Evolutionary conservation across 2,797 vertebrate genomes (phyloP), one percentile per base, ranked within the genome.

Genomic region (Leptoclinus maculatus): DNA sequence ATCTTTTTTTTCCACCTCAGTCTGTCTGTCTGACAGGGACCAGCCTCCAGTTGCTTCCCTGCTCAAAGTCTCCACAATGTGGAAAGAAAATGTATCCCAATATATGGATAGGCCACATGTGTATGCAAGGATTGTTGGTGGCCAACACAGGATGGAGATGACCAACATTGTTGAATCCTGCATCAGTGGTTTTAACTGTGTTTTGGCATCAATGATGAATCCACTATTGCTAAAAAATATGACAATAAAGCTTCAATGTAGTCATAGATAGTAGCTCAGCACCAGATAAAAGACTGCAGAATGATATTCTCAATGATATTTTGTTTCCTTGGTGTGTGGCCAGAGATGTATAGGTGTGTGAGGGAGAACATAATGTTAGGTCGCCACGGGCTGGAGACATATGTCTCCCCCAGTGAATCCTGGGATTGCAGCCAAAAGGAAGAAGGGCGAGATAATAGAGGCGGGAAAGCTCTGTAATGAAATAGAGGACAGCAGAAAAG

Each of bases 341-440:
- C 78, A 80, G 79, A 87, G 75, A 87, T 78, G 78, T 91, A 86
- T 83, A 75, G 82, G 70, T 78, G 83, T 83, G 82, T 82, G 84
- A 80, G 71, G 60, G 75, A 39, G 85, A 86, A 79, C 83, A 87
- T 90, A 90, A 91, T 87, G 87, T 87, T 79, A 84, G 89, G 87
- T 87, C 32, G 62, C 87, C 71, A 78, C 67, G 86, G 80, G 81
- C 83, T 78, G 73, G 75, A 83, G 89, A 88, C 91, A 91, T 90
- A 92, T 92, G 90, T 90, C 88, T 74, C 79, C 83, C 83, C 79
- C 74, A 64, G 79, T 87, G 88, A 76, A 86, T 92, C 76, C 90
- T 90, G 92, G 93, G 92, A 92, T 66, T 74, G 81, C 60, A 83
- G 92, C 92, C 93, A 93, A 87, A 87, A 71, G 53, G 72, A 80